These are phyloP conservation scores for Cosmopolites sordidus DNA, from an alignment of 2,888 invertebrate species.

Conservation along the genomic window DNA sequence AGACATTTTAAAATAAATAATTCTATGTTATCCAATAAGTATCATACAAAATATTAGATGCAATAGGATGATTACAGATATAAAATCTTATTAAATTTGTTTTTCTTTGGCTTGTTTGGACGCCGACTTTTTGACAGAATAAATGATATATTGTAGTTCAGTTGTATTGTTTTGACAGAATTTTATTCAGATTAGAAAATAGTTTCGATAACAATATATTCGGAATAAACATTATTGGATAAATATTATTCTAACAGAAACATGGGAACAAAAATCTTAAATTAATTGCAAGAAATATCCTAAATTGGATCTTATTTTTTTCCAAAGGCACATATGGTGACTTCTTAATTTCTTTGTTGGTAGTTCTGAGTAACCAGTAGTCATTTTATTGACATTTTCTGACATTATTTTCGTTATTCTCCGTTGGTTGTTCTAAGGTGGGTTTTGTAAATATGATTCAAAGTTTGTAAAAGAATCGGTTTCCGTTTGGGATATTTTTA, in stretches of 20 bases:
- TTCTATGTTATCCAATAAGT: slow-evolving; percentile 1
- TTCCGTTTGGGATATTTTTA: neutral
- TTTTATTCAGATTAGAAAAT: too few species aligned
- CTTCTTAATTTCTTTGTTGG: neutral
- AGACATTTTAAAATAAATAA: slow-evolving; percentile 65
- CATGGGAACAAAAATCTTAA: too few species aligned
- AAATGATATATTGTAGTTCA: too few species aligned
- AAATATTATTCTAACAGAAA: too few species aligned
- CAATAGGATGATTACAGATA: slow-evolving; percentile 27
- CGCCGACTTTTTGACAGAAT: slow-evolving; percentile 16
- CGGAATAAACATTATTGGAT: too few species aligned
- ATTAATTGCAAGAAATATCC: too few species aligned
- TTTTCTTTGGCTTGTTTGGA: slow-evolving; percentile 9
- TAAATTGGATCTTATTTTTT: too few species aligned
- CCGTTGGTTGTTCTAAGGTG: neutral
- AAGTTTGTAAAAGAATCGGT: slow-evolving; percentile 10
- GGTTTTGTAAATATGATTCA: slow-evolving; percentile 12
- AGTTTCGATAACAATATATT: too few species aligned
- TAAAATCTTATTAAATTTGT: slow-evolving; percentile 5
- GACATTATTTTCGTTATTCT: slow-evolving; percentile 6
- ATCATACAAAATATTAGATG: neutral
- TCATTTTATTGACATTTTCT: slow-evolving; percentile 14
- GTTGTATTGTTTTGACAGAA: too few species aligned
- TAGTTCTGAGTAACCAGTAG: neutral
- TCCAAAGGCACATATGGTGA: too few species aligned